phyloP scores from a whole-genome alignment of 2,797 vertebrate genomes.

The Myotis planiceps region DNA sequence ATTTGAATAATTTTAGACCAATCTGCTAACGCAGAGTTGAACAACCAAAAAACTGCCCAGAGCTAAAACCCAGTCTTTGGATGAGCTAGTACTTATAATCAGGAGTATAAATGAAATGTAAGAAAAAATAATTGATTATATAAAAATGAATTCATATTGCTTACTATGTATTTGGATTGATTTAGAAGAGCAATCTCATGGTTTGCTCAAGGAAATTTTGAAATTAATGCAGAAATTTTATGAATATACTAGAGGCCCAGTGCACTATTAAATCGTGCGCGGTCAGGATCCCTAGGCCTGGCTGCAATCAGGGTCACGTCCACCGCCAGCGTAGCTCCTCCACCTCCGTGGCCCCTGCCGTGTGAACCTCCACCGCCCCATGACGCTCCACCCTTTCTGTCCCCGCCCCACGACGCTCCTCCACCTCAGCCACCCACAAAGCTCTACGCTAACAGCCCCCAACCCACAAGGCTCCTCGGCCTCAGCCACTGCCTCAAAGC shows the following conservation, averaged over 20 bases:
- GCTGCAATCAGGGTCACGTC: too few species aligned
- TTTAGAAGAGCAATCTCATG: constrained; percentile 13
- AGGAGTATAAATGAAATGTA: background rate
- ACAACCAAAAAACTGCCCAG: background rate
- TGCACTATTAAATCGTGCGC: too few species aligned
- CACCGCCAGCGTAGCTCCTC: too few species aligned
- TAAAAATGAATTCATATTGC: constrained; percentile 2
- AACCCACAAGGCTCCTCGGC: too few species aligned
- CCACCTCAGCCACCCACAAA: too few species aligned
- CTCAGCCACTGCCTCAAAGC: too few species aligned
- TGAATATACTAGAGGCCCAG: background rate
- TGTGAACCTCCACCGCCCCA: too few species aligned
- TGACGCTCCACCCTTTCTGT: too few species aligned
- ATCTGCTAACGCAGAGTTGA: background rate
- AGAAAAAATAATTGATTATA: constrained; percentile 1
- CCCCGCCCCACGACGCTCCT: too few species aligned
- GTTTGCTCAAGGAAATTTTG: background rate
- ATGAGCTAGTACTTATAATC: constrained; percentile 24
- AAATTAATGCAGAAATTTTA: background rate
- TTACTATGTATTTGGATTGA: background rate
- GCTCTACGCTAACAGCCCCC: too few species aligned
- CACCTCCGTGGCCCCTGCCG: too few species aligned
- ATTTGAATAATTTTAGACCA: background rate
- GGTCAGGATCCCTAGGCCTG: too few species aligned
- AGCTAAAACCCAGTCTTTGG: background rate